A percentile compares a stretch with the other conserved stretches of the same genome.
These are phyloP conservation scores for Silurus glanis DNA, from an alignment of 2,113 vertebrate species.

Conservation along the genomic window DNA sequence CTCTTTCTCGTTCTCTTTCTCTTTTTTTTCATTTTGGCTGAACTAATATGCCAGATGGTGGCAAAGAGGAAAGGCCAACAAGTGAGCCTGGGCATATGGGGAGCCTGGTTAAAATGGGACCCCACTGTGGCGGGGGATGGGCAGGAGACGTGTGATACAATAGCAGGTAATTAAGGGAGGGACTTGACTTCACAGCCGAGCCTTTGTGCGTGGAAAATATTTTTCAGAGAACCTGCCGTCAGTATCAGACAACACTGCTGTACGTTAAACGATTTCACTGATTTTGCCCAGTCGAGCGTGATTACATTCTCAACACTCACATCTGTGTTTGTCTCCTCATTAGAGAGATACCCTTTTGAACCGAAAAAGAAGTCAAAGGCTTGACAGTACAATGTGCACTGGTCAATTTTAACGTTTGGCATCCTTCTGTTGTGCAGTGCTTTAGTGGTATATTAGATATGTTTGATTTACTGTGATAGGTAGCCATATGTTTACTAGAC, in stretches of 20 bases:
- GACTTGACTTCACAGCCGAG: slow-evolving; percentile 71
- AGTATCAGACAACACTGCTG: slow-evolving; percentile 47
- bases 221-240: slow-evolving; percentile 52
- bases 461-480: slow-evolving; percentile 31
- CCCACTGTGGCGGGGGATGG: slow-evolving; percentile 87
- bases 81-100: slow-evolving; percentile 96
- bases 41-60: slow-evolving; percentile 97
- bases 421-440: slow-evolving; percentile 22
- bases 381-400: neutral
- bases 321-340: slow-evolving; percentile 52
- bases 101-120: slow-evolving; percentile 97
- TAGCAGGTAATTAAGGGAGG: slow-evolving; percentile 77
- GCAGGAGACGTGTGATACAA: slow-evolving; percentile 72
- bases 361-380: slow-evolving; percentile 8
- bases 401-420: slow-evolving; percentile 21
- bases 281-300: slow-evolving; percentile 43
- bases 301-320: slow-evolving; percentile 43
- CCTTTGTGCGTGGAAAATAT: slow-evolving; percentile 56
- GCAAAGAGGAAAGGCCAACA: slow-evolving; percentile 87
- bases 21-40: slow-evolving; percentile 77
- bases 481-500: slow-evolving; percentile 37
- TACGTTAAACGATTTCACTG: slow-evolving; percentile 34
- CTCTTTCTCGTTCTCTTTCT: slow-evolving; percentile 14
- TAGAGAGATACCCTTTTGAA: slow-evolving; percentile 44
- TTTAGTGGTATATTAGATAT: slow-evolving; percentile 16